phyloP scores from a whole-genome alignment of 1,140 invertebrate genomes.

The Drosophila bocqueti region DNA sequence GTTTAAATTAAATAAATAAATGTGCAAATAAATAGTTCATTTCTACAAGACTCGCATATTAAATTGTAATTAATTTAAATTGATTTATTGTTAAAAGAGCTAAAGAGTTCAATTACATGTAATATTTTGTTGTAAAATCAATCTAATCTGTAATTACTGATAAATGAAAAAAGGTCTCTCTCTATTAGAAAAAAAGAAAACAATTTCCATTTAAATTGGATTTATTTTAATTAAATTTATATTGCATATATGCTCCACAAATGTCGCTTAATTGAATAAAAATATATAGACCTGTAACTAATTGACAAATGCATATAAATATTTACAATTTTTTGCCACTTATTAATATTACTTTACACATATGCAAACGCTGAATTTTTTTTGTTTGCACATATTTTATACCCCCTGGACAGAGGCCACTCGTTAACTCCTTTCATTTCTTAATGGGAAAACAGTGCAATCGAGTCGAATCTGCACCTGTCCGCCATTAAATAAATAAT shows the following conservation, averaged over 20 bases:
- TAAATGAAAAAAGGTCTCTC: not conserved
- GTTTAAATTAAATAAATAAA: too few species aligned
- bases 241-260: slow-evolving; percentile 8
- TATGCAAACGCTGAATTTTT: not conserved
- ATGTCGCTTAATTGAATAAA: slow-evolving; percentile 36
- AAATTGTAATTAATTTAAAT: not conserved
- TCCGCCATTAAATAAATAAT: slow-evolving; percentile 53
- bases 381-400: slow-evolving; percentile 16
- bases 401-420: not conserved
- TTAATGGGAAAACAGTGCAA: slow-evolving; percentile 59
- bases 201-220: slow-evolving; percentile 32
- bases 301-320: slow-evolving; percentile 18
- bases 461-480: slow-evolving; percentile 55
- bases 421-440: slow-evolving; percentile 48
- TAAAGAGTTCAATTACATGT: not conserved
- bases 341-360: slow-evolving; percentile 34
- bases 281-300: slow-evolving; percentile 9
- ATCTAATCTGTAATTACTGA: not conserved
- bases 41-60: too few species aligned
- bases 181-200: slow-evolving; percentile 1
- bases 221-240: slow-evolving; percentile 33
- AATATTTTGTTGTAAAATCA: too few species aligned
- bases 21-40: too few species aligned
- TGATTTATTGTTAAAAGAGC: too few species aligned
- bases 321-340: slow-evolving; percentile 23